Base-by-base conservation (phyloP, 2,797 vertebrate species). In the Bryconaethiops microstoma region DNA sequence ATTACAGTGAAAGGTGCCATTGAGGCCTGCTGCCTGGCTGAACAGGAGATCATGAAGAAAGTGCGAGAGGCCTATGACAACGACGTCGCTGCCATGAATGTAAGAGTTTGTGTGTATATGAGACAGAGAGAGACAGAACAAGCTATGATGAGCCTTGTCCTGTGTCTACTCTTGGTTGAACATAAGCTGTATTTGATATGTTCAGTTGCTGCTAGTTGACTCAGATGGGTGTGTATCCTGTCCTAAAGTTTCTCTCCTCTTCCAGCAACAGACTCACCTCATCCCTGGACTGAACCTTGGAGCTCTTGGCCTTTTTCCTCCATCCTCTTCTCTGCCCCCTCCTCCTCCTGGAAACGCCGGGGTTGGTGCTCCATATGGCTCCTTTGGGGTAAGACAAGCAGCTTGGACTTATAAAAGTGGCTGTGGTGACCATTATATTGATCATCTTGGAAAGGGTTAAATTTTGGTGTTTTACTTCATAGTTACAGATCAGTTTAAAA, bases 41-140 rank as follows among this genome's bases (percentile, higher is more conserved):
- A 98, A 91, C 94, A 94, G 84, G 97, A 98, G 90, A 94, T 99
- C 91, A 98, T 96, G 95, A 97, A 97, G 93, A 98, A 97, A 91
- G 94, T 99, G 84, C 90, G 97, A 7, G 97, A 99, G 91, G 97
- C 97, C 39, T 98, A 99, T 0, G 97, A 99, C 88, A 98, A 98
- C 0, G 97, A 99, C 25, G 95, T 98, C 9, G 97, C 97, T 0
- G 97, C 97, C 57, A 97, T 98, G 97, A 97, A 97, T 0, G 97
- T 98, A 92, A 93, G 92, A 80, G 17, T 59, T 2, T 35, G 35
- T 35, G 35, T 35, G 35, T 35, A 4, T 35, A 4, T 35, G 25
- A 40, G n/a, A 7, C 16, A 21, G 42, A 21, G 63, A 17, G 52
- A 68, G 12, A 8, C 1, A 12, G 12, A 25, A 1, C 42, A 45